Percentiles rank a stretch among this genome's conserved stretches.
These are phyloP conservation scores for Lasius fuliginosus DNA, from an alignment of 2,888 invertebrate species.

Conservation along the genomic window DNA sequence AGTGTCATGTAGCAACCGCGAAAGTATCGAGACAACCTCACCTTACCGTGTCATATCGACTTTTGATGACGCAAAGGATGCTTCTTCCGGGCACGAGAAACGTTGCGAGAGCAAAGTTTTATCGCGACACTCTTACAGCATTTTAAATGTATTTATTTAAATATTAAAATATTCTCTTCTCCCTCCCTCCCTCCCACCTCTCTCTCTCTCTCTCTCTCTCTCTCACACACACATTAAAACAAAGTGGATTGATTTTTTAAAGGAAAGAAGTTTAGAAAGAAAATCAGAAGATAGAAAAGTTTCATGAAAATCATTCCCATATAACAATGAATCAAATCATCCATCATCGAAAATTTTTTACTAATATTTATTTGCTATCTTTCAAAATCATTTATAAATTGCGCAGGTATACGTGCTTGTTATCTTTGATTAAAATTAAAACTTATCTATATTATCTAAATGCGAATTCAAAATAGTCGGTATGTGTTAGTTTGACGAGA, in stretches of 20 bases:
- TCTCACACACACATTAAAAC: no score
- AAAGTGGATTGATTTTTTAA: not conserved
- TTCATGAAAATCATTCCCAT: not conserved
- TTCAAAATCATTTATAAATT: not conserved
- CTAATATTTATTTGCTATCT: not conserved
- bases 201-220: not conserved
- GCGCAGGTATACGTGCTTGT: no score
- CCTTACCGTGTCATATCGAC: constrained; percentile 7
- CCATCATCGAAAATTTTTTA: not conserved
- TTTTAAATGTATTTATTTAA: not conserved
- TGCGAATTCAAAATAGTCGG: not conserved
- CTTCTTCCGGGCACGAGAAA: not conserved
- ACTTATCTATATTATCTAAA: not conserved
- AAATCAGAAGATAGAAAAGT: not conserved
- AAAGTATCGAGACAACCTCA: constrained; percentile 69
- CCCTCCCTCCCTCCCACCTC: not conserved
- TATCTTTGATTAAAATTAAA: not conserved
- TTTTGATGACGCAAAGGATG: not conserved
- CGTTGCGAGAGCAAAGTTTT: not conserved
- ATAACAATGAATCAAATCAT: not conserved
- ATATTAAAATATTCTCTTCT: not conserved
- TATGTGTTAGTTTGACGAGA: not conserved
- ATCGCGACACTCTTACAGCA: not conserved
- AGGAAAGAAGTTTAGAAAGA: not conserved
- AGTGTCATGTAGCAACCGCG: constrained; percentile 64